These are phyloP conservation scores for Ostrea edulis DNA, from an alignment of 1,140 invertebrate species.

Conservation along the genomic window DNA sequence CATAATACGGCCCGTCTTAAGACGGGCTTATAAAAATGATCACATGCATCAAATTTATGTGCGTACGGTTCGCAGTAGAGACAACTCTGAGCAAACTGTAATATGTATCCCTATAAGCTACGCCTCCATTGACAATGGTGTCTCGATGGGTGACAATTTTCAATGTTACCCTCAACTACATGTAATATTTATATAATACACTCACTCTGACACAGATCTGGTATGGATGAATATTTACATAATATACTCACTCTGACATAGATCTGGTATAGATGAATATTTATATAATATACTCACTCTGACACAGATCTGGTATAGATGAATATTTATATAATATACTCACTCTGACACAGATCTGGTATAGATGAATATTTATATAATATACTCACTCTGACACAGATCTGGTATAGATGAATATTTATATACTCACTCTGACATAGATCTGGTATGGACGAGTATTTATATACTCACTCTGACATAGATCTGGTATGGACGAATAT, in stretches of 20 bases:
- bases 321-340: constrained; percentile 99
- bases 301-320: constrained; percentile 91
- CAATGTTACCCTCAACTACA: too few species aligned
- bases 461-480: background rate
- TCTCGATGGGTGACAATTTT: too few species aligned
- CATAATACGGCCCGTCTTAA: too few species aligned
- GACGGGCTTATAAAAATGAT: too few species aligned
- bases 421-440: background rate
- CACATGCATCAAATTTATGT: too few species aligned
- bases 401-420: background rate
- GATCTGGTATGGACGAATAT: background rate
- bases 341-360: constrained; percentile 89
- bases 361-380: background rate
- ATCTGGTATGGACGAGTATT: background rate
- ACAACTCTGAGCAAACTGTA: too few species aligned
- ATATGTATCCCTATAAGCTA: too few species aligned
- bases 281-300: constrained; percentile 80
- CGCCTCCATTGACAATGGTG: too few species aligned
- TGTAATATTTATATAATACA: background rate
- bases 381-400: background rate
- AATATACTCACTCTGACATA: background rate
- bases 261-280: background rate
- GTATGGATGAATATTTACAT: background rate
- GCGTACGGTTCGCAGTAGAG: too few species aligned
- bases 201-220: background rate